Base-by-base conservation (phyloP, 1,140 invertebrate species). In the Monomorium pharaonis region DNA sequence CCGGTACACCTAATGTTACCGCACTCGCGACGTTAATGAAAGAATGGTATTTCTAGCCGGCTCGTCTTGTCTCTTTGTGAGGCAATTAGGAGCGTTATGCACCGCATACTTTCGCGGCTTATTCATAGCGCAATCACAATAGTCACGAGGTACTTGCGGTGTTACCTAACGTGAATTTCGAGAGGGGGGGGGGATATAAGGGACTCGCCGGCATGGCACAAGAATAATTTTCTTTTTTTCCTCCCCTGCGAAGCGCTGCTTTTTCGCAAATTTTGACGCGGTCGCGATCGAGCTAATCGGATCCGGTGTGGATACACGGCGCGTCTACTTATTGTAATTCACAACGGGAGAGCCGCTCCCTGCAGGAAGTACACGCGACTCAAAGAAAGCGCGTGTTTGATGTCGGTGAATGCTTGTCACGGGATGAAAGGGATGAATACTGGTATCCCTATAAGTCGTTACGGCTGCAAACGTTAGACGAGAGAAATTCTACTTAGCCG, bases 401-500 rank as follows among this genome's bases (percentile, higher is more conserved):
- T 27, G 62, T 70, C 78, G 30, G 65, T 83, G 78, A 83, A 83
- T 83, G 42, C 51, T 70, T 74, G 78, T 83, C 78, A 72, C 51
- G 3, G 24, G 37, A 47, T 83, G 78, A 83, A 83, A 83, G 78
- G 78, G 78, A 83, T 83, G 78, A 74, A 83, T 83, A 74, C 78
- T 58, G 14, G 78, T 83, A 83, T 83, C 67, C 67, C 67, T 83
- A 83, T 83, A 74, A 83, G 74, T 83, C 42, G 78, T 37, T 44
- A 37, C 18, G 27, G 78, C 78, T 58, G 44, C 65, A 72, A n/a
- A 70, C 56, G 21, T 77, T 51, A 18, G 21, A 33, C 42, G 74
- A 75, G 51, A 44, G 49, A 16, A 47, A 42, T 54, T 80, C 51
- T 49, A 78, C 60, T 47, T 80, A 24, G 74, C 58, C 33, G 33